A percentile compares a stretch with the other conserved stretches of the same genome.
Conservation (phyloP, 2,888 invertebrate species). For the Papilio protenor region DNA sequence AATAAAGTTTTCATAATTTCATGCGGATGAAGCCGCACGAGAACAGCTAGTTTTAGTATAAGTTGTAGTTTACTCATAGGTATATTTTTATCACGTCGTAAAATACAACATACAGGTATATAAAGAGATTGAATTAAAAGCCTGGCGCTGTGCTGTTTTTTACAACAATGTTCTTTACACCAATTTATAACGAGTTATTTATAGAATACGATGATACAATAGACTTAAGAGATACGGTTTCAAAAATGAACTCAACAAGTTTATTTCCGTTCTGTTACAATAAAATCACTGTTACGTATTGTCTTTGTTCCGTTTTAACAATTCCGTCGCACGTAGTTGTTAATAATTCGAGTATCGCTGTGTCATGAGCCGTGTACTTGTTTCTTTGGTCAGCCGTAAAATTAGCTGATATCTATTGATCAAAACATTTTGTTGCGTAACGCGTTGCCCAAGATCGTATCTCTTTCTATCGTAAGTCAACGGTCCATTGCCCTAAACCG, state of each 20-base stretch:
- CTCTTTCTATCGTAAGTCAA: slow-evolving; percentile 43
- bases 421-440: slow-evolving; percentile 43
- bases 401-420: slow-evolving; percentile 33
- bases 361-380: slow-evolving; percentile 18
- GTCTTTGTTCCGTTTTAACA: neutral
- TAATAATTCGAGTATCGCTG: neutral
- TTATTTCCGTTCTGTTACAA: neutral
- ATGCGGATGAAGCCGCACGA: no score
- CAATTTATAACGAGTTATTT: neutral
- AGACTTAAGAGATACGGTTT: no score
- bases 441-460: slow-evolving; percentile 37
- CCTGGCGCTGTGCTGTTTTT: neutral
- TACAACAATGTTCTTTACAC: neutral
- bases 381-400: slow-evolving; percentile 29
- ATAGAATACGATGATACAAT: neutral
- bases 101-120: slow-evolving; percentile 2
- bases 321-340: slow-evolving; percentile 3
- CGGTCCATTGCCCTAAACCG: slow-evolving; percentile 51
- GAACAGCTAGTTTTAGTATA: no score
- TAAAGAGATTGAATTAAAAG: slow-evolving; percentile 22
- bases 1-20: no score
- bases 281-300: neutral
- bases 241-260: neutral
- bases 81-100: slow-evolving; percentile 32
- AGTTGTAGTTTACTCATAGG: neutral